These are phyloP conservation scores for Hermetia illucens DNA, from an alignment of 1,140 invertebrate species.

Conservation along the genomic window DNA sequence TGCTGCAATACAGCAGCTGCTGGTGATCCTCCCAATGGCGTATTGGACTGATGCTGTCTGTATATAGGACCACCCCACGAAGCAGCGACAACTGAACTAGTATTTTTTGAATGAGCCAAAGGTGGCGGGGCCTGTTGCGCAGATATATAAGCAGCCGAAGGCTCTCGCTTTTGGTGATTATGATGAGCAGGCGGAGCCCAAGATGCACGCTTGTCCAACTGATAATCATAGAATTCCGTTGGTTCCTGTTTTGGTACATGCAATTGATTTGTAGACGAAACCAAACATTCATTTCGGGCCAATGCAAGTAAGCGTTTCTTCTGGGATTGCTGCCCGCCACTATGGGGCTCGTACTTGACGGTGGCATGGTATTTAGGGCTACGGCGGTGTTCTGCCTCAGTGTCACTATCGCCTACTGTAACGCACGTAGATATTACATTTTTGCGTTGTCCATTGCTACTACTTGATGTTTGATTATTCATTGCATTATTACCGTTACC, in stretches of 20 bases:
- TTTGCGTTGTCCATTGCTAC: slow-evolving; percentile 33
- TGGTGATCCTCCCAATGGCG: slow-evolving; percentile 25
- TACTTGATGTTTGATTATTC: too few species aligned
- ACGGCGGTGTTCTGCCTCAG: slow-evolving; percentile 49
- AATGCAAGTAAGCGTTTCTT: slow-evolving; percentile 74
- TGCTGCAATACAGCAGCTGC: slow-evolving; percentile 29
- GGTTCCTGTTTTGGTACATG: slow-evolving; percentile 29
- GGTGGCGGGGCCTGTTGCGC: slow-evolving; percentile 14
- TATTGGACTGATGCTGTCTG: slow-evolving; percentile 25
- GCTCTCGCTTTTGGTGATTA: slow-evolving; percentile 7
- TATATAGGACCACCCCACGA: slow-evolving; percentile 4
- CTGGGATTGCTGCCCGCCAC: slow-evolving; percentile 58
- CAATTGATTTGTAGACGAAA: slow-evolving; percentile 17
- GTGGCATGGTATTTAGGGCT: slow-evolving; percentile 9
- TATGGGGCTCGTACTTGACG: slow-evolving; percentile 31
- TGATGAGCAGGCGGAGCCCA: slow-evolving; percentile 7
- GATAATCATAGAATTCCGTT: slow-evolving; percentile 22
- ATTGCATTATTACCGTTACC: too few species aligned
- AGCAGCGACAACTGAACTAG: slow-evolving; percentile 12
- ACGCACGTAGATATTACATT: slow-evolving; percentile 69
- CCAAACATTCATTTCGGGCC: slow-evolving; percentile 69
- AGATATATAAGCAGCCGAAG: slow-evolving; percentile 7
- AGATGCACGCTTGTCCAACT: slow-evolving; percentile 10
- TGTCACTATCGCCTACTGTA: slow-evolving; percentile 67
- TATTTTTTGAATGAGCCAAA: slow-evolving; percentile 8